Percentiles rank a stretch among this genome's conserved stretches.
These are phyloP conservation scores for Strix aluco DNA, from an alignment of 2,113 vertebrate genomes.

Conservation along the genomic window DNA sequence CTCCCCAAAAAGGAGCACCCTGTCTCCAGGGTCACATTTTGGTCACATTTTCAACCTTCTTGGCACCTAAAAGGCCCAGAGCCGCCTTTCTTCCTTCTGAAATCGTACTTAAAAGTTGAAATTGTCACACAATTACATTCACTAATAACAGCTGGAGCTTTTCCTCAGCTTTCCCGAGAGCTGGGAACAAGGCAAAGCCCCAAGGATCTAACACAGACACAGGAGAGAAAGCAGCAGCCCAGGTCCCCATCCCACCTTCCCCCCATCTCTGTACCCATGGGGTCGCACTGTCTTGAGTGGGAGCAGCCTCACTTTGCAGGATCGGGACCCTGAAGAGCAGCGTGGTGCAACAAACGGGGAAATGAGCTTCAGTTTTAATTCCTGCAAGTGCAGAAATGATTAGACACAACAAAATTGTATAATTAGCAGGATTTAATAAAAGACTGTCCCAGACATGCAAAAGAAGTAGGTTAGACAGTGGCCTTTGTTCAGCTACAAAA, in stretches of 20 bases:
- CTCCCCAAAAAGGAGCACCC: background rate
- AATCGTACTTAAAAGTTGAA: background rate
- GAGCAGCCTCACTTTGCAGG: background rate
- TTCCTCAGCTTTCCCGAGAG: background rate
- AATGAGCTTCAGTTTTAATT: conserved; percentile 9
- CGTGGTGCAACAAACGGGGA: background rate
- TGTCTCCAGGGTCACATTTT: background rate
- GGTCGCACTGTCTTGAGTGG: background rate
- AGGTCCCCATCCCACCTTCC: background rate
- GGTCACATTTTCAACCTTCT: background rate
- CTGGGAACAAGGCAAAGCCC: background rate
- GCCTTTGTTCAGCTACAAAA: conserved; percentile 66
- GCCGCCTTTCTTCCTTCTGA: background rate
- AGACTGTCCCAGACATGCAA: conserved; percentile 48
- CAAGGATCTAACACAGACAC: background rate
- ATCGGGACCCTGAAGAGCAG: background rate
- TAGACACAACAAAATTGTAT: conserved; percentile 48
- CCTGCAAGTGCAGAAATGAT: conserved; percentile 32
- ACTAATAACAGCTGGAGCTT: background rate
- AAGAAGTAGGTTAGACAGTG: conserved; percentile 45
- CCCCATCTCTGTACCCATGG: rapidly evolving
- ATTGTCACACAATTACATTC: background rate
- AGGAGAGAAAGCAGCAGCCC: background rate
- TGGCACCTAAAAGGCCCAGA: background rate
- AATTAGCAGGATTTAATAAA: conserved; percentile 63